Base-by-base conservation (phyloP, 1,140 invertebrate genomes). In the Hyposmocoma kahamanoa region DNA sequence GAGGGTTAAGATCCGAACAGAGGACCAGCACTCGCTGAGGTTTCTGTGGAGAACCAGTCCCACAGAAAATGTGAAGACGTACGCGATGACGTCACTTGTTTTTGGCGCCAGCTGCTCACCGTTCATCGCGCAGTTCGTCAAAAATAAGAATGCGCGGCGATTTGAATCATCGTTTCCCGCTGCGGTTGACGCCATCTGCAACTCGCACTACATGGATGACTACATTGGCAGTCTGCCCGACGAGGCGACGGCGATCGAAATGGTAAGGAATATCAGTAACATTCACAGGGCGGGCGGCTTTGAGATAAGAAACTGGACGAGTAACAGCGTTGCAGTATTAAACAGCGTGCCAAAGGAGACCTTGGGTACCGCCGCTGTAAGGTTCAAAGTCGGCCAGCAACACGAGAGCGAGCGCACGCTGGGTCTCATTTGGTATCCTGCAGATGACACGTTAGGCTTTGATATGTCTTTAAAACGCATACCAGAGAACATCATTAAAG, bases 201-300 rank as follows among this genome's bases (percentile, higher is more conserved):
- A 61, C 8, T 50, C 55, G n/a, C 61, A 57, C 20, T 73, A 73
- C 42, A 66, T 71, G 42, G 67, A 71, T 32, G 72, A 76, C 43
- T 68, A 56, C 15, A 45, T 73, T 0, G 53, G 59, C 22, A 60
- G 56, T 22, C 42, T 53, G 3, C 45, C 59, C 18, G 57, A 39
- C 1, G 41, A 18, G 8, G 36, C 49, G 0, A 61, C 66, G 15
- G 62, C 61, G 0, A 54, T 34, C 15, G 10, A 47, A 8, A 10
- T 66, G 32, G 39, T 59, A 9, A 19, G 39, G 3, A 8, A 61
- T 13, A 50, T 64, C 8, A 42, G 18, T 9, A 10, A 46, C 18
- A 63, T 72, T n/a, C 62, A 70, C 41, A 48, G 22, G 30, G 15
- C 30, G 13, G 57, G 42, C 8, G 49, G 49, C 2, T 59, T 59